Evolutionary conservation across 2,888 invertebrate genomes (phyloP).

Genomic region (Drosophila yooni): DNA sequence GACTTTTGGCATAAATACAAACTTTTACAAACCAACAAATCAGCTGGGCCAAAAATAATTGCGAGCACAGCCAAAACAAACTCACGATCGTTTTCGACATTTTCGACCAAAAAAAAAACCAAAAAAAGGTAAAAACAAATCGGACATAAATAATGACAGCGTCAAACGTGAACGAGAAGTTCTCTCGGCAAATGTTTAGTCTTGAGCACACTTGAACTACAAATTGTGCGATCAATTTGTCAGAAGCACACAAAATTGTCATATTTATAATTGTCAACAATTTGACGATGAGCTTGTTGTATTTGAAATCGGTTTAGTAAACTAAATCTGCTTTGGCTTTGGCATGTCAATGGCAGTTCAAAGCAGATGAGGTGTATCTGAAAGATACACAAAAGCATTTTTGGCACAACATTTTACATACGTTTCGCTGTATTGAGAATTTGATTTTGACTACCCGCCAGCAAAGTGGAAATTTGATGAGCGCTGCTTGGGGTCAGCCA

Average conservation of each 20-base stretch:
- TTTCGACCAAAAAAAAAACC: neutral
- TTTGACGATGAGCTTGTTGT: neutral
- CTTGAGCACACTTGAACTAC: conserved; percentile 2
- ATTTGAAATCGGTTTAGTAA: conserved; percentile 24
- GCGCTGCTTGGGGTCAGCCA: conserved; percentile 57
- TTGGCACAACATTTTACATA: conserved; percentile 29
- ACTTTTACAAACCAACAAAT: conserved; percentile 38
- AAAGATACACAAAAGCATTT: conserved; percentile 35
- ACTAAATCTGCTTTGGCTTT: conserved; percentile 14
- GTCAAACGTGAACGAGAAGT: conserved; percentile 22
- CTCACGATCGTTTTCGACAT: conserved; percentile 24
- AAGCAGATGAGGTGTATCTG: conserved; percentile 31
- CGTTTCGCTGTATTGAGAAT: conserved; percentile 22
- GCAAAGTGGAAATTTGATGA: conserved; percentile 46
- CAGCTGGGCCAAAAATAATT: conserved; percentile 41
- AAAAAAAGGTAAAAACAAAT: conserved; percentile 4
- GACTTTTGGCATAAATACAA: conserved; percentile 55
- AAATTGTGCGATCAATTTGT: conserved; percentile 17
- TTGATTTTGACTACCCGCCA: conserved; percentile 24
- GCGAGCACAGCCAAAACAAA: conserved; percentile 24
- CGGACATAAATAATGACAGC: conserved; percentile 43
- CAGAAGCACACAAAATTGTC: neutral
- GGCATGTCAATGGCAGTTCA: conserved; percentile 18
- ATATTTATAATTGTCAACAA: neutral
- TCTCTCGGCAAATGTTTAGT: conserved; percentile 8